Base-by-base conservation (phyloP, 2,797 vertebrate genomes). In the Helarctos malayanus region DNA sequence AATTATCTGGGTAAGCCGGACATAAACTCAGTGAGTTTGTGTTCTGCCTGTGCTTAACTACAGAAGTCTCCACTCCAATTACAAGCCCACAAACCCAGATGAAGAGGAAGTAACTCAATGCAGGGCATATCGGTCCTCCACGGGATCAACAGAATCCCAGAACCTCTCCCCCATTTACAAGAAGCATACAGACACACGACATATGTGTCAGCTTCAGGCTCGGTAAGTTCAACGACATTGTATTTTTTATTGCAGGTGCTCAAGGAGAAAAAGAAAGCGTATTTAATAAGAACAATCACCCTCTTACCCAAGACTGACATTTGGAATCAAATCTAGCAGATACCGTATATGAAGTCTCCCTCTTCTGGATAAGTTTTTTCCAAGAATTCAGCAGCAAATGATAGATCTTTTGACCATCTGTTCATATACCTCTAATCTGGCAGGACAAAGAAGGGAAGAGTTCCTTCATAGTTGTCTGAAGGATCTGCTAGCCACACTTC, bases 321-420 rank as follows among this genome's bases (percentile, higher is more conserved):
- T 69, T 41, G 75, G 57, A 59, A 88, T 84, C 45, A 47, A 90
- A 79, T 94, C 52, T 89, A 98, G 49, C 76, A 95, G 38, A 15
- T 32, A 16, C 41, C 63, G 76, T 27, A n/a, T 5, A 57, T 38
- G 18, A 69, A 75, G 49, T 18, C 27, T 49, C 21, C 10, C 27
- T 57, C 52, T 75, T 29, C 47, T 90, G 29, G 45, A 4, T 78
- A 88, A 41, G 21, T 54, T 95, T 54, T 95, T 85, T 63, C 38
- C 69, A 96, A 68, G 49, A 91, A 89, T 80, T 91, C 69, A 91
- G 27, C 7, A 73, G 75, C 45, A 91, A 94, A 71, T 81, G 23
- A 86, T 35, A 90, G 41, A 59, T 73, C 85, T 87, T 61, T 75
- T 80, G 63, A 61, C 14, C 38, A 59, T 19, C 11, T 4, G 23